Percentiles rank a stretch among this genome's conserved stretches.
phyloP scores from a whole-genome alignment of 2,113 vertebrate species.

The Condylura cristata region DNA sequence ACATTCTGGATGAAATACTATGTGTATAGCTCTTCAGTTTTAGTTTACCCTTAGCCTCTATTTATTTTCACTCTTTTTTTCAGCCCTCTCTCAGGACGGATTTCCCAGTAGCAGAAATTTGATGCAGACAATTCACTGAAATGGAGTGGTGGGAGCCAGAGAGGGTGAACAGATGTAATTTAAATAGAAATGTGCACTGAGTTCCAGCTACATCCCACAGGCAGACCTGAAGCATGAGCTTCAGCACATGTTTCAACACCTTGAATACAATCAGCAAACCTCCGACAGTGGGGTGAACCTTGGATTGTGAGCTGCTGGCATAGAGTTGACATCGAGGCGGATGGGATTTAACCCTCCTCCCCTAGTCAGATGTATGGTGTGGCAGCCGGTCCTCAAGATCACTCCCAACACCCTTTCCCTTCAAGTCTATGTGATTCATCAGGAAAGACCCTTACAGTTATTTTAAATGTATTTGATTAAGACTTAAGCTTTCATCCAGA shows the following conservation, averaged over 20 bases:
- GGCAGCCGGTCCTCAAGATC: not conserved
- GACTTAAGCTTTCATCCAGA: too few relatives aligned
- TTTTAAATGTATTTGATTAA: too few relatives aligned
- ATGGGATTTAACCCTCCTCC: not conserved
- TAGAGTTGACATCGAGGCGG: rapidly evolving
- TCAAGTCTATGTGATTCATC: too few relatives aligned
- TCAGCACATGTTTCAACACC: not conserved
- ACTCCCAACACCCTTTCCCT: not conserved
- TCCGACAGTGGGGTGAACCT: rapidly evolving
- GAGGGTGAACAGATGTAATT: not conserved
- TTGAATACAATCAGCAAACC: not conserved
- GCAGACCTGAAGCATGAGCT: not conserved
- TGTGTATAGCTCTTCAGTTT: not conserved
- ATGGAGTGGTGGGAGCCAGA: not conserved
- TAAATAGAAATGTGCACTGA: not conserved
- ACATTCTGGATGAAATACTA: not conserved
- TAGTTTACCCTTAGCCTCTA: not conserved
- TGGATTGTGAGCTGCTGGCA: not conserved
- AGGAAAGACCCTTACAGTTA: too few relatives aligned
- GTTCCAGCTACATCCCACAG: not conserved
- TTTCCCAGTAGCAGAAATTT: not conserved
- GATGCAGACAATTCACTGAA: not conserved
- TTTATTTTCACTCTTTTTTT: not conserved
- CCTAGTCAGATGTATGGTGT: not conserved
- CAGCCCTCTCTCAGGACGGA: not conserved